phyloP scores from a whole-genome alignment of 2,797 vertebrate species.

The Brachyalestes nurse region DNA sequence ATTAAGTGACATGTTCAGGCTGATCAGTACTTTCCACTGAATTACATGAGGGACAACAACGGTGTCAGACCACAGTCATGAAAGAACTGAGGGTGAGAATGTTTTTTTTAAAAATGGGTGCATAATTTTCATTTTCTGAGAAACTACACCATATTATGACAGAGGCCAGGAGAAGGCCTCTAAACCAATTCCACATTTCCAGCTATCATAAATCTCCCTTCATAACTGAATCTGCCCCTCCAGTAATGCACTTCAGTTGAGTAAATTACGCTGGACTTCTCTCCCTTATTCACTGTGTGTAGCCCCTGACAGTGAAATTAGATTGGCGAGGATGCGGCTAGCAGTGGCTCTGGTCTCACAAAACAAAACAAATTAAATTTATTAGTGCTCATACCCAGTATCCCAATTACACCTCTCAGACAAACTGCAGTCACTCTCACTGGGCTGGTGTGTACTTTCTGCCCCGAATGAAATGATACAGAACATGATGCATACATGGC shows the following conservation, averaged over 20 bases:
- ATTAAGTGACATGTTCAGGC: not conserved
- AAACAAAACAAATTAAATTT: conserved; percentile 20
- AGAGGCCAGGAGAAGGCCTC: not conserved
- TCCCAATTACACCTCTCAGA: conserved; percentile 19
- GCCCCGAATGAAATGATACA: not conserved
- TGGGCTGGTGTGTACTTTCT: not conserved
- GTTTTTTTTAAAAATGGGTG: not conserved
- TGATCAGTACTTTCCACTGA: not conserved
- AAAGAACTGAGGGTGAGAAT: too few species aligned
- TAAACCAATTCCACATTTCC: conserved; percentile 38
- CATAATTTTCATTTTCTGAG: not conserved
- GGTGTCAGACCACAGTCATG: not conserved
- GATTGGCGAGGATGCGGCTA: conserved; percentile 30
- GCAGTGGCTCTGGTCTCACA: conserved; percentile 35
- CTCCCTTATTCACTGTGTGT: conserved; percentile 21
- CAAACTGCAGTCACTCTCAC: not conserved
- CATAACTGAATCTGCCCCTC: conserved; percentile 26
- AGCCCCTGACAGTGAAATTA: conserved; percentile 39
- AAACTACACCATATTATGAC: not conserved
- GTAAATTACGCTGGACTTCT: conserved; percentile 32
- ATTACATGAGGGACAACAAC: not conserved
- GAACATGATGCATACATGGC: too few species aligned
- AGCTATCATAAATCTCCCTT: conserved; percentile 26
- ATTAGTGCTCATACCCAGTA: conserved; percentile 11
- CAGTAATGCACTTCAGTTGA: conserved; percentile 22